A percentile compares a stretch with the other conserved stretches of the same genome.
phyloP scores from a whole-genome alignment of 1,140 invertebrate genomes.

The Lucilia sericata region DNA sequence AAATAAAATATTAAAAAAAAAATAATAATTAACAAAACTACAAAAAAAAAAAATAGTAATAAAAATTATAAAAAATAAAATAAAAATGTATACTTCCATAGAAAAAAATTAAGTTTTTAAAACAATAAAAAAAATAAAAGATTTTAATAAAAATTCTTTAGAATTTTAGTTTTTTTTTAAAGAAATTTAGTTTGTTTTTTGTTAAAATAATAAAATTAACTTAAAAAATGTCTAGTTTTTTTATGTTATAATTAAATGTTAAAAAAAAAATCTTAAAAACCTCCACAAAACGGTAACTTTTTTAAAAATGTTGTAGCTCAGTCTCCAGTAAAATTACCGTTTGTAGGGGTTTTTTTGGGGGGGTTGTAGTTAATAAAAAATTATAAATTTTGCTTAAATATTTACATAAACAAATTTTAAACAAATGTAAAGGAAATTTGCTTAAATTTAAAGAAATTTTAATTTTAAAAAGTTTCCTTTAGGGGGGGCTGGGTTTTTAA shows the following conservation, averaged over 20 bases:
- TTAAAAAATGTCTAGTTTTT: neutral
- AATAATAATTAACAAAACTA: constrained; percentile 58
- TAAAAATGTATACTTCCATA: constrained; percentile 17
- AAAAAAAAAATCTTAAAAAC: constrained; percentile 4
- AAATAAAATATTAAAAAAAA: constrained; percentile 51
- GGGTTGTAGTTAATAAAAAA: neutral
- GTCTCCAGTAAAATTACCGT: constrained; percentile 40
- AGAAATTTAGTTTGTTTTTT: neutral
- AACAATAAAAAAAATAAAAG: neutral
- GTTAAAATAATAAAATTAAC: neutral
- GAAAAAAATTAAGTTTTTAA: neutral
- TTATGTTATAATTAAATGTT: neutral
- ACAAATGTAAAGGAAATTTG: no score
- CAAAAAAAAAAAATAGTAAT: constrained; percentile 31
- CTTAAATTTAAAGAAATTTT: no score
- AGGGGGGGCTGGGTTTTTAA: no score
- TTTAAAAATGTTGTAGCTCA: constrained; percentile 45
- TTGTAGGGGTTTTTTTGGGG: no score
- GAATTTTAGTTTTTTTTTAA: neutral
- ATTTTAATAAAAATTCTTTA: neutral
- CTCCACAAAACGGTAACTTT: constrained; percentile 18
- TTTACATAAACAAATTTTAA: no score
- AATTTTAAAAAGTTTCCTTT: no score
- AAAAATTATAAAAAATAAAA: constrained; percentile 9
- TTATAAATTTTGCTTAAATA: no score